Conservation (phyloP, 2,888 invertebrate genomes). For the Oasisia sp. region DNA sequence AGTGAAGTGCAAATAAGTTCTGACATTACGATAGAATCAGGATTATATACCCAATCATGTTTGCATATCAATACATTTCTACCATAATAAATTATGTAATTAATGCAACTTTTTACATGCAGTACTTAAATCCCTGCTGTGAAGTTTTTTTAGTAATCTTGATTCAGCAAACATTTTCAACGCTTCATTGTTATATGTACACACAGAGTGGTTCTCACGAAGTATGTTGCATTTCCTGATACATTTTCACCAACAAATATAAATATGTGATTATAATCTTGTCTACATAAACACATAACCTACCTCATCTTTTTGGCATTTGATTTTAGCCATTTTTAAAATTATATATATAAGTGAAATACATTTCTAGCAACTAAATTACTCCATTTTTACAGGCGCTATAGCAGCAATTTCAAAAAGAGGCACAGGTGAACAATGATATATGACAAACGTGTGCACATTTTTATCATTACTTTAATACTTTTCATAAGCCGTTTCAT, state of each 20-base stretch:
- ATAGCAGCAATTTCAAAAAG: slow-evolving; percentile 17
- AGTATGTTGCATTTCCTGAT: neutral
- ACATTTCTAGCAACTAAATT: neutral
- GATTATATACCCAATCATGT: too few species aligned
- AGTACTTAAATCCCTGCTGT: neutral
- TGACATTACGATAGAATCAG: too few species aligned
- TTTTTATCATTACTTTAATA: neutral
- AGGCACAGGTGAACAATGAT: neutral
- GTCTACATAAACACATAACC: neutral
- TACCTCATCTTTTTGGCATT: neutral
- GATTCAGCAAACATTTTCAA: neutral
- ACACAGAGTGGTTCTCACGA: neutral
- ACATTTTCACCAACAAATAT: neutral
- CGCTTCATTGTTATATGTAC: neutral
- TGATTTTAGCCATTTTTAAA: slow-evolving; percentile 10
- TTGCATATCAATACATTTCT: neutral
- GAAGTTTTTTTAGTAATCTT: neutral
- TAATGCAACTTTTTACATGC: neutral
- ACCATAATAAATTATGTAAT: neutral
- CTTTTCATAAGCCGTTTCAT: neutral
- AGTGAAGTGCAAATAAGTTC: too few species aligned
- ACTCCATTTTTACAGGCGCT: slow-evolving; percentile 13
- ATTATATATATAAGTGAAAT: neutral
- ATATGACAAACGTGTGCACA: neutral
- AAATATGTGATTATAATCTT: neutral